These are phyloP conservation scores for Isoperla grammatica DNA, from an alignment of 2,888 invertebrate genomes.

Conservation along the genomic window DNA sequence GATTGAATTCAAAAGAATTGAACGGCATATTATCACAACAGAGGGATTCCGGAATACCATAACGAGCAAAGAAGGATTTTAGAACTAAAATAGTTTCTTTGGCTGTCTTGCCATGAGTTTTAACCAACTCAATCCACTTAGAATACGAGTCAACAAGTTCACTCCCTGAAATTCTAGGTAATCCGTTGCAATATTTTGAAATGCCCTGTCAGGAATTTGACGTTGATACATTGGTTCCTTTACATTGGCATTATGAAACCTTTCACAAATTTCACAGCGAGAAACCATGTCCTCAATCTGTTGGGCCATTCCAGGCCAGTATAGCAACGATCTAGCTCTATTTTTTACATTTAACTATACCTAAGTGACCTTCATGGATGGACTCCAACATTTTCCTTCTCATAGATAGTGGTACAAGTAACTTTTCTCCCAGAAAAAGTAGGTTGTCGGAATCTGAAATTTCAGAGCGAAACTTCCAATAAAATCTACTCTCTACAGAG, in stretches of 20 bases:
- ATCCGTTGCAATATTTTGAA: too few relatives aligned
- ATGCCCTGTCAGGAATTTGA: too few relatives aligned
- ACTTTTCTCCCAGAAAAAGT: constrained; percentile 7
- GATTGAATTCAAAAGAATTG: constrained; percentile 28
- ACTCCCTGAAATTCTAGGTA: too few relatives aligned
- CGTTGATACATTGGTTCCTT: too few relatives aligned
- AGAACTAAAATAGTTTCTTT: constrained; percentile 28
- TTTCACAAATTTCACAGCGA: too few relatives aligned
- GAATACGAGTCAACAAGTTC: too few relatives aligned
- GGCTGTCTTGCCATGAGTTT: too few relatives aligned
- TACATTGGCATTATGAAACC: too few relatives aligned
- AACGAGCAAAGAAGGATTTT: constrained; percentile 29
- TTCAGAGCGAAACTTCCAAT: neutral
- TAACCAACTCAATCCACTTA: too few relatives aligned
- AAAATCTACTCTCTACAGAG: neutral
- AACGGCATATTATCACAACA: constrained; percentile 34
- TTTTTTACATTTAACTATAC: constrained; percentile 14
- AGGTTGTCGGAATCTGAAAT: neutral
- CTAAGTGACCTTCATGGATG: constrained; percentile 17
- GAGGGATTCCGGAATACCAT: constrained; percentile 31
- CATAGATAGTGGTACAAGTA: neutral
- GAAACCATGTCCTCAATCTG: constrained; percentile 2
- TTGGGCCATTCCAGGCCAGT: constrained; percentile 13
- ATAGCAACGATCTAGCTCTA: constrained; percentile 1
- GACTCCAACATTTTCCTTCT: neutral